These are phyloP conservation scores for Penaeus japonicus DNA, from an alignment of 1,140 invertebrate genomes.

Conservation along the genomic window DNA sequence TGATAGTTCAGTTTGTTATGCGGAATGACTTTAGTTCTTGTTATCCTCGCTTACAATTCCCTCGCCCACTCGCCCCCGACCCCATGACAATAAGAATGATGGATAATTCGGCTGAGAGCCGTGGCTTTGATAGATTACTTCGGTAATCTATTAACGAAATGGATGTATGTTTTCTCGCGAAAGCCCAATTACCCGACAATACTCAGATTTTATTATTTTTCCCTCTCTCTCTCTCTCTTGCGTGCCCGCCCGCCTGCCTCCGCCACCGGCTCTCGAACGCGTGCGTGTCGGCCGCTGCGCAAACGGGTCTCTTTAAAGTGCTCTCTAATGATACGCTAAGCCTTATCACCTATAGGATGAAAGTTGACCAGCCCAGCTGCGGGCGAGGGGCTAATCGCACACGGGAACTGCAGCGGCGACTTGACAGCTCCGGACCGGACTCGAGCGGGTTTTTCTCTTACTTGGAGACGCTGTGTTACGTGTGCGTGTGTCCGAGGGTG, in stretches of 20 bases:
- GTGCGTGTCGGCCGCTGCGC: not conserved
- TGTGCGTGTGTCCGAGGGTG: too few species aligned
- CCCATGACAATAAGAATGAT: too few species aligned
- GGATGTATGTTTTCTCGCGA: not conserved
- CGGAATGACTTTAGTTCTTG: too few species aligned
- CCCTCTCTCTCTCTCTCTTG: not conserved
- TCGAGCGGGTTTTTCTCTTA: not conserved
- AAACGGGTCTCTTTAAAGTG: not conserved
- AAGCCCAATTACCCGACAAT: not conserved
- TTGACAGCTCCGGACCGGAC: not conserved
- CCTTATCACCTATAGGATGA: conserved; percentile 7
- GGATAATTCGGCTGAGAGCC: too few species aligned
- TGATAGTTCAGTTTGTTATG: too few species aligned
- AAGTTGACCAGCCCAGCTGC: not conserved
- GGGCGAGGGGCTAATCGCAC: not conserved
- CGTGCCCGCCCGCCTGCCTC: not conserved
- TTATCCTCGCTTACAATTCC: too few species aligned
- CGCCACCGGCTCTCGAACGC: not conserved
- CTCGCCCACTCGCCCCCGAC: too few species aligned
- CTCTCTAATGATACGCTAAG: not conserved
- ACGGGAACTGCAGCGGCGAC: not conserved
- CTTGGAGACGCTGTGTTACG: too few species aligned
- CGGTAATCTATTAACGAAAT: too few species aligned
- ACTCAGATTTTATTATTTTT: not conserved
- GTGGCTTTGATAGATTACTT: too few species aligned